A percentile compares a stretch with the other conserved stretches of the same genome.
Conservation (phyloP, 2,113 vertebrate species). For the Hippocampus barbouri region DNA sequence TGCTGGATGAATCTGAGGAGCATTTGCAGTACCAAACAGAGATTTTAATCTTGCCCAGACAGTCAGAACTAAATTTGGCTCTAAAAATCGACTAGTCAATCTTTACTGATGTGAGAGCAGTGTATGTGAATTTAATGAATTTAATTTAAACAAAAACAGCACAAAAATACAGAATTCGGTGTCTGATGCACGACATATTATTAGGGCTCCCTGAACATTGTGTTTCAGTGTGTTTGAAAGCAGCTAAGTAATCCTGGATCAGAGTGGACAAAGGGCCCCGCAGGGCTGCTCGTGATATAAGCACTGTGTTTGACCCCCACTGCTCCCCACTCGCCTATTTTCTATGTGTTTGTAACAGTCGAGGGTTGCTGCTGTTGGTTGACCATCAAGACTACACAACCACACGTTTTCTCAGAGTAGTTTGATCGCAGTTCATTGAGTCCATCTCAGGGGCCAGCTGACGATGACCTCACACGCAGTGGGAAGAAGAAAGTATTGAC, state of each 20-base stretch:
- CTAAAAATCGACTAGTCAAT: background rate
- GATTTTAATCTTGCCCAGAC: no score
- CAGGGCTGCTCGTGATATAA: conserved; percentile 60
- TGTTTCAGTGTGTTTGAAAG: conserved; percentile 54
- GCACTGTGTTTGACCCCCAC: conserved; percentile 37
- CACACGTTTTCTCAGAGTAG: background rate
- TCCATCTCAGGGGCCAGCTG: conserved; percentile 17
- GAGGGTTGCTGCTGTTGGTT: conserved; percentile 1
- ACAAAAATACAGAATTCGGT: background rate
- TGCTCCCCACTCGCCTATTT: conserved; percentile 20
- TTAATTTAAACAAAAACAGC: background rate
- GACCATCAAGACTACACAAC: conserved; percentile 14
- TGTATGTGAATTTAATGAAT: no score
- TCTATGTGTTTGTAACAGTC: conserved; percentile 23
- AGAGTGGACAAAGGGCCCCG: conserved; percentile 62
- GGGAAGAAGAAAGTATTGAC: conserved; percentile 28
- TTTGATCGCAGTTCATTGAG: conserved; percentile 21
- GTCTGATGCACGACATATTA: background rate
- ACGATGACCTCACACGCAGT: conserved; percentile 31
- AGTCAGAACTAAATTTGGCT: no score
- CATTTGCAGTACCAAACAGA: no score
- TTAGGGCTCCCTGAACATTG: conserved; percentile 41
- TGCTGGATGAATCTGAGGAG: no score
- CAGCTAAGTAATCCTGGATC: conserved; percentile 71
- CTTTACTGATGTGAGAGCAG: background rate